Evolutionary conservation across 2,888 invertebrate species (phyloP), one percentile per base, ranked within the genome.

Genomic region (Nasonia oneida): DNA sequence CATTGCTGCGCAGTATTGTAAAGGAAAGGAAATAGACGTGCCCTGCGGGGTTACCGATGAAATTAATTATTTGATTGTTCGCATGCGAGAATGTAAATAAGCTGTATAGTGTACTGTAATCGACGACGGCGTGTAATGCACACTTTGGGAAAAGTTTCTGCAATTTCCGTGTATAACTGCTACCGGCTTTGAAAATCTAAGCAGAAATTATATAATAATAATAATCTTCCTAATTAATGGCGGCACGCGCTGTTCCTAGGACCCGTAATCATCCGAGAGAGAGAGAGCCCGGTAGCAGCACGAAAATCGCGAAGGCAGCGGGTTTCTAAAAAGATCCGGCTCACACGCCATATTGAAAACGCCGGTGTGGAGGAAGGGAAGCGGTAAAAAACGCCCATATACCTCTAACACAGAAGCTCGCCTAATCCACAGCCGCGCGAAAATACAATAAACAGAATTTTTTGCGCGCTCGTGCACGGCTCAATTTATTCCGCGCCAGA

Each of bases 51-150:
- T 33, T 23, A 4, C 14, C n/a, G 1, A 33, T 39, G 75, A 50
- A 76, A 42, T 85, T 74, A 82, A 82, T 85, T 82, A 79, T 86
- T 86, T 73, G 73, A 85, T 81, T 81, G 81, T 70, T 79, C 37
- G 67, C 79, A 50, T 50, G 79, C 4, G 74, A 71, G 64, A 78
- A 82, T 74, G 70, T 79, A 74, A 81, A 85, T 77, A 77, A 61
- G 76, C 50, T 6, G 29, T 29, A 29, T 29, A 37, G 39, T 39
- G 12, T 10, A 47, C 37, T 37, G n/a, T 77, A 77, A 61, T 71
- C 37, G 47, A 23, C 18, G 23, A 14, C 53, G 53, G 53, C 3
- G 10, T 14, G 33, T 47, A 12, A 3, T 2, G 37, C 39, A 70
- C 64, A 33, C 50, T 83, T 79, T 83, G 15, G 18, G 15, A 12